Conservation (phyloP, 2,888 invertebrate species). For the Laothoe populi region DNA sequence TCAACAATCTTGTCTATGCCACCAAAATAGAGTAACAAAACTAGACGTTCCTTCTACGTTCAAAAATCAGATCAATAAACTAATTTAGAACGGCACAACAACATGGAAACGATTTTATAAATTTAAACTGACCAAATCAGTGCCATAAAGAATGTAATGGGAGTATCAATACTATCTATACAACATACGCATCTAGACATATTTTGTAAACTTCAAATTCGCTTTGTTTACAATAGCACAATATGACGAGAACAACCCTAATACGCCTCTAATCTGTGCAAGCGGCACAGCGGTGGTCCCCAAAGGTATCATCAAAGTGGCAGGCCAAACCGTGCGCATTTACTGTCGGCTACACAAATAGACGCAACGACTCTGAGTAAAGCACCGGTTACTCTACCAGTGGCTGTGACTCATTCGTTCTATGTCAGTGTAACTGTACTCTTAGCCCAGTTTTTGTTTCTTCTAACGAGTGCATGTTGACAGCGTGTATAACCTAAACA, state of each 20-base stretch:
- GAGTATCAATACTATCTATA: no score
- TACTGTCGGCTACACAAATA: slow-evolving; percentile 28
- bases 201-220: no score
- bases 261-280: slow-evolving; percentile 51
- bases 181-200: no score
- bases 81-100: no score
- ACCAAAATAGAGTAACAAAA: no score
- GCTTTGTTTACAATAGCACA: no score
- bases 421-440: slow-evolving; percentile 52
- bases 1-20: no score
- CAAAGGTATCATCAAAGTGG: slow-evolving; percentile 59
- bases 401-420: slow-evolving; percentile 50
- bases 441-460: slow-evolving; percentile 45
- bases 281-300: slow-evolving; percentile 51
- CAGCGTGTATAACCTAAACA: slow-evolving; percentile 5
- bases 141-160: no score
- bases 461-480: slow-evolving; percentile 16
- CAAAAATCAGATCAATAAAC: no score
- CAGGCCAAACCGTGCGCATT: slow-evolving; percentile 26
- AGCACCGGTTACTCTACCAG: slow-evolving; percentile 42
- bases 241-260: slow-evolving; percentile 46
- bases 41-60: no score
- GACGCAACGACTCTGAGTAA: slow-evolving; percentile 34
- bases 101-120: no score
- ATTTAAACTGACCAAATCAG: no score